Percentiles rank a stretch among this genome's conserved stretches.
These are phyloP conservation scores for Nansenia antarctica DNA, from an alignment of 2,113 vertebrate genomes.

Conservation along the genomic window DNA sequence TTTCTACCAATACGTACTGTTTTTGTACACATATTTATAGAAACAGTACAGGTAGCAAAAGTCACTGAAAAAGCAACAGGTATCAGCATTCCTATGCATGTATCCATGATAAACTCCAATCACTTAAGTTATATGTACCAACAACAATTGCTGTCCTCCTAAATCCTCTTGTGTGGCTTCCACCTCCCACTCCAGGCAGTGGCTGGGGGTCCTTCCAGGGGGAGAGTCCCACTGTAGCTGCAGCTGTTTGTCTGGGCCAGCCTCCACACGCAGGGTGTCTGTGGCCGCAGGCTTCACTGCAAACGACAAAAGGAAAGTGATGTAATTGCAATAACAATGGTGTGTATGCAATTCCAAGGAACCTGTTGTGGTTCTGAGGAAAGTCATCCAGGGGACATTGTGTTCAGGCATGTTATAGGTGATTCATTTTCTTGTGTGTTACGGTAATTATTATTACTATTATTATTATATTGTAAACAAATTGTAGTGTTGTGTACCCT, in stretches of 20 bases:
- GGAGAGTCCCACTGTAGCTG: constrained; percentile 72
- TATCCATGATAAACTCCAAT: neutral
- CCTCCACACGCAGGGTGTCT: constrained; percentile 55
- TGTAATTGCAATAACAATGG: neutral
- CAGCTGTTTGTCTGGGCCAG: constrained; percentile 46
- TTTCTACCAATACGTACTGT: too few relatives aligned
- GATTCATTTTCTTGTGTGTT: too few relatives aligned
- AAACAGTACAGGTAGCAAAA: too few relatives aligned
- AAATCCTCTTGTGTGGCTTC: constrained; percentile 50
- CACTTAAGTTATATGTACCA: constrained; percentile 10
- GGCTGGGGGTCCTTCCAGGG: constrained; percentile 50
- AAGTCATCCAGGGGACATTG: too few relatives aligned
- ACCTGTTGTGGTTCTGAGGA: too few relatives aligned
- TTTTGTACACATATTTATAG: too few relatives aligned
- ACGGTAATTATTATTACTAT: too few relatives aligned
- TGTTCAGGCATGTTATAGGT: too few relatives aligned
- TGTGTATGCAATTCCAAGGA: too few relatives aligned
- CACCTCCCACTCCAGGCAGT: constrained; percentile 85
- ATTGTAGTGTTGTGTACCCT: constrained; percentile 65
- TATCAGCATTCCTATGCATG: too few relatives aligned
- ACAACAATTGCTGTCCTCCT: constrained; percentile 19
- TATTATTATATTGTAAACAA: neutral
- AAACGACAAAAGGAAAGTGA: neutral
- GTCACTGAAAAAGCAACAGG: too few relatives aligned
- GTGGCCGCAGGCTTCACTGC: constrained; percentile 76